Conservation (phyloP, 92 coral and sea anemone species). For the Zoanthus solanderi region DNA sequence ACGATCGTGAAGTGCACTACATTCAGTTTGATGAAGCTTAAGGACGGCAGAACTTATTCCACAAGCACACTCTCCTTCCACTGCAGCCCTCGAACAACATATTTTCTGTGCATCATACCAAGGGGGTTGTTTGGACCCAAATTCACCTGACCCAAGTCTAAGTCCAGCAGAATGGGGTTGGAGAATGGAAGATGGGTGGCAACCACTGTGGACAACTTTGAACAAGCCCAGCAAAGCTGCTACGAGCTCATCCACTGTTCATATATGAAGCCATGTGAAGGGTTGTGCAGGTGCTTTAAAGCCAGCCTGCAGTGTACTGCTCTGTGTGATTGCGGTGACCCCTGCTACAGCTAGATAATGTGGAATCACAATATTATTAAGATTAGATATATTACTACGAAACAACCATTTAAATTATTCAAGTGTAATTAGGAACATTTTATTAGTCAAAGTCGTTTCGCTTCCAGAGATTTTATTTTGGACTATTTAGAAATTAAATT, state of each 20-base stretch:
- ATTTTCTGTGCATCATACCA: constrained; percentile 55
- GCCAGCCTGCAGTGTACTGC: constrained; percentile 50
- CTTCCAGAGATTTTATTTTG: constrained; percentile 8
- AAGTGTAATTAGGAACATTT: not conserved
- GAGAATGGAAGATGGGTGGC: constrained; percentile 56
- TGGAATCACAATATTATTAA: constrained; percentile 1
- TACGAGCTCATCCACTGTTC: constrained; percentile 65
- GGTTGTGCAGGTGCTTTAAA: constrained; percentile 60
- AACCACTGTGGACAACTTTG: constrained; percentile 69
- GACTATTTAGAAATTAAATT: constrained; percentile 14
- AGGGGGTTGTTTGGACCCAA: constrained; percentile 64
- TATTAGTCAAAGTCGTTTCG: constrained; percentile 21
- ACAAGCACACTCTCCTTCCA: constrained; percentile 58
- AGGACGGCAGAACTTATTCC: constrained; percentile 59
- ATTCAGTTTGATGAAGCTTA: constrained; percentile 56
- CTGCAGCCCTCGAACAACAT: constrained; percentile 64
- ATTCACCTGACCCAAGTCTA: constrained; percentile 54
- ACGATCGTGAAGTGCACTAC: constrained; percentile 57
- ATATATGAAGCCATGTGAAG: constrained; percentile 64
- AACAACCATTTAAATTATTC: constrained; percentile 23
- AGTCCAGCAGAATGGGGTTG: constrained; percentile 69
- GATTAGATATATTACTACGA: constrained; percentile 12
- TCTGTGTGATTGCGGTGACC: constrained; percentile 53
- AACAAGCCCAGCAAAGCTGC: constrained; percentile 71
- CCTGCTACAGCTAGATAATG: constrained; percentile 53